Evolutionary conservation across 2,113 vertebrate species (phyloP).

Genomic region (Arvicanthis niloticus): DNA sequence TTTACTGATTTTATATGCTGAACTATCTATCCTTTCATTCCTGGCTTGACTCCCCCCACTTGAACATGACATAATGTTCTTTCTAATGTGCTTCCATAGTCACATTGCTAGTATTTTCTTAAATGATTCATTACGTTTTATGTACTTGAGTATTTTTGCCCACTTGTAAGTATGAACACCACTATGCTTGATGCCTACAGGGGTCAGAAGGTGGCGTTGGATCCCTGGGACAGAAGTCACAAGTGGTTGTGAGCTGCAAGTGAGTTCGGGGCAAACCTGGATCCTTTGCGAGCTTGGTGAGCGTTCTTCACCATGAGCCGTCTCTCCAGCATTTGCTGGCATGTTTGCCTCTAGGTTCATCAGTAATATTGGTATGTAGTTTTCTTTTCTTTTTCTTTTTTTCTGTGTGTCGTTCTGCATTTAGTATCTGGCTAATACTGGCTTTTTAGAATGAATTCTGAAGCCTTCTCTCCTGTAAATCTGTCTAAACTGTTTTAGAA

Average conservation of each 20-base stretch:
- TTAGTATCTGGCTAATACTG: not conserved
- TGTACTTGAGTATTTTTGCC: not conserved
- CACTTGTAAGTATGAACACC: not conserved
- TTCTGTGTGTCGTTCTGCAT: not conserved
- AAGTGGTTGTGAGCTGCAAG: not conserved
- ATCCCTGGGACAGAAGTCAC: not conserved
- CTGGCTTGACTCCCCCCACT: not conserved
- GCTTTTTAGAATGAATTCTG: not conserved
- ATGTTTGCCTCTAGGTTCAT: not conserved
- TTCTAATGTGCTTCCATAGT: not conserved
- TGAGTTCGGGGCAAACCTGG: not conserved
- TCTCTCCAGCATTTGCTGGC: not conserved
- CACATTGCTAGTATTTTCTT: not conserved
- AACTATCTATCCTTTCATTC: not conserved
- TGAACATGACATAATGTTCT: not conserved
- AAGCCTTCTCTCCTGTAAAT: not conserved
- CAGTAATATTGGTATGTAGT: not conserved
- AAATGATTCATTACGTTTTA: not conserved
- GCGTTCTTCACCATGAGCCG: not conserved
- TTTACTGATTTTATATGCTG: not conserved
- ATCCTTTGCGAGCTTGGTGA: not conserved
- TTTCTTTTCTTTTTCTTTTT: not conserved
- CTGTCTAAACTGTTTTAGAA: not conserved
- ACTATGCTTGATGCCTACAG: not conserved
- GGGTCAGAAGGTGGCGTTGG: not conserved